Conservation (phyloP, 2,113 vertebrate genomes). For the Pseudopipra pipra region DNA sequence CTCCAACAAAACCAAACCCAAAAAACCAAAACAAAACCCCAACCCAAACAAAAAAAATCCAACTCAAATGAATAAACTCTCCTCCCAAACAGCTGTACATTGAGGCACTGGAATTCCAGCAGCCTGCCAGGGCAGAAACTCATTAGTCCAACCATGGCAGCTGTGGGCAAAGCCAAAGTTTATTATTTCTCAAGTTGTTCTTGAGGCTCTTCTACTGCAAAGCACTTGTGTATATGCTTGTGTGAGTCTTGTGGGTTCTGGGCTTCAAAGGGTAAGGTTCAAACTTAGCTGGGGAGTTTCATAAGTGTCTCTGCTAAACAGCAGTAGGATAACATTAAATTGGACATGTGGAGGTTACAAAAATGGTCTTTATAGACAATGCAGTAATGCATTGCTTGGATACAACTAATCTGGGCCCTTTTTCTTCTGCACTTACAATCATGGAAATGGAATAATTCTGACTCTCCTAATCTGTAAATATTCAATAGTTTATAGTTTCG, state of each 20-base stretch:
- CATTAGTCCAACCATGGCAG: not conserved
- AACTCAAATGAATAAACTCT: not conserved
- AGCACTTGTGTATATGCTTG: rapidly evolving
- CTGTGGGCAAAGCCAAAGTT: not conserved
- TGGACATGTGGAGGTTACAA: not conserved
- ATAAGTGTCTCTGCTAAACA: not conserved
- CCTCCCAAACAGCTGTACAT: not conserved
- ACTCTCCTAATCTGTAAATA: not conserved
- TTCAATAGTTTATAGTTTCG: not conserved
- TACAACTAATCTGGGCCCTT: not conserved
- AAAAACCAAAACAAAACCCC: not conserved
- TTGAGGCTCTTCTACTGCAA: not conserved
- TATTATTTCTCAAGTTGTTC: not conserved
- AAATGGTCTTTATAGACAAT: not conserved
- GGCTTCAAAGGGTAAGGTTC: not conserved
- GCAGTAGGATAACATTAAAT: not conserved
- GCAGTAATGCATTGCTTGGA: not conserved
- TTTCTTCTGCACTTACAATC: not conserved
- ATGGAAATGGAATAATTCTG: not conserved
- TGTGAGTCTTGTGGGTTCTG: not conserved
- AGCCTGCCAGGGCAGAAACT: not conserved
- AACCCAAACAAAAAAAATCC: no score
- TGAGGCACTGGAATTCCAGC: not conserved
- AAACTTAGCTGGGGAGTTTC: not conserved
- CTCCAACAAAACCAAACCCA: not conserved